These are phyloP conservation scores for Metellina segmentata DNA, from an alignment of 2,888 invertebrate genomes.

Conservation along the genomic window DNA sequence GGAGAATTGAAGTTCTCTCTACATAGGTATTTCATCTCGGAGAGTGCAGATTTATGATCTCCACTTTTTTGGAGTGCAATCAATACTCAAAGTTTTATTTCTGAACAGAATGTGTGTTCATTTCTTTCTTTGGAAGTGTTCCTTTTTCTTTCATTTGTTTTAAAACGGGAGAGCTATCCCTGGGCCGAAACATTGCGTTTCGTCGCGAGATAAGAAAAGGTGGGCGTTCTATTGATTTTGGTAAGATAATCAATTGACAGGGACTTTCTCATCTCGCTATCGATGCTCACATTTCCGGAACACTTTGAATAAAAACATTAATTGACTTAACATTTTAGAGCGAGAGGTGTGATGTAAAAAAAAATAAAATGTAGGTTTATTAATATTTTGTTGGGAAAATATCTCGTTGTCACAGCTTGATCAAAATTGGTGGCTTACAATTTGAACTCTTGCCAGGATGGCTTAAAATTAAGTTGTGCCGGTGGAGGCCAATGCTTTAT, in stretches of 20 bases:
- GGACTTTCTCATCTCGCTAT: background rate
- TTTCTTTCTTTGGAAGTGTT: slow-evolving; percentile 28
- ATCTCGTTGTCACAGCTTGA: background rate
- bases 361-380: background rate
- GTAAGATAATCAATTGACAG: background rate
- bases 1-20: slow-evolving; percentile 51
- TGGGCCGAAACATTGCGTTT: background rate
- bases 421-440: background rate
- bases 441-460: background rate
- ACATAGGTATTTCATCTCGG: slow-evolving; percentile 61
- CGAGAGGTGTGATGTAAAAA: background rate
- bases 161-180: background rate
- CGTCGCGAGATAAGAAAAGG: background rate
- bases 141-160: slow-evolving; percentile 46
- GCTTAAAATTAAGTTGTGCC: background rate
- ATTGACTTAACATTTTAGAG: background rate
- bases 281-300: background rate
- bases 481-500: background rate
- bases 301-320: background rate
- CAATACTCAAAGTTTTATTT: slow-evolving; percentile 67
- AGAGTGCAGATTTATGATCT: slow-evolving; percentile 67
- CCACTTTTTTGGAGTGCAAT: slow-evolving; percentile 51
- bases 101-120: slow-evolving; percentile 49
- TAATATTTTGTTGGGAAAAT: background rate
- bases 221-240: background rate